phyloP scores from a whole-genome alignment of 2,888 invertebrate species.

The Dione vanillae region DNA sequence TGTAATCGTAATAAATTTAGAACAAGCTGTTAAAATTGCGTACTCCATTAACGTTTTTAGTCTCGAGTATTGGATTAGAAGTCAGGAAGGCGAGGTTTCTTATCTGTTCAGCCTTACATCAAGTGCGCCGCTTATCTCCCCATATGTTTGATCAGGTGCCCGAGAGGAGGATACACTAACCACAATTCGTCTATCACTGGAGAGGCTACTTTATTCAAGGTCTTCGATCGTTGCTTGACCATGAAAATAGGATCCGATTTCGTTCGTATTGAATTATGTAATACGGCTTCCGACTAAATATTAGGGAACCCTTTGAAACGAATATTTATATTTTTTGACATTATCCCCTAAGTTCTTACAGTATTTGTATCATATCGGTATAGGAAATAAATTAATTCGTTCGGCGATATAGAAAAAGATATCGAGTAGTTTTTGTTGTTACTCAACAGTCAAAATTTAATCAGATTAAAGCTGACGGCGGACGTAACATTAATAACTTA shows the following conservation, averaged over 20 bases:
- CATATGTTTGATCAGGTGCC: slow-evolving; percentile 82
- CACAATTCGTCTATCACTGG: slow-evolving; percentile 54
- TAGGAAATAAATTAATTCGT: too few relatives aligned
- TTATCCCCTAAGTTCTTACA: not conserved
- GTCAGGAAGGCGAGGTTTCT: slow-evolving; percentile 70
- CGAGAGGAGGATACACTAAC: slow-evolving; percentile 60
- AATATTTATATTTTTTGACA: not conserved
- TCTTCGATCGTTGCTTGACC: slow-evolving; percentile 65
- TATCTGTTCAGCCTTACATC: slow-evolving; percentile 77
- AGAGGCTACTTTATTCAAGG: slow-evolving; percentile 61
- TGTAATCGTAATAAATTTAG: not conserved
- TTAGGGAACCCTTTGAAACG: slow-evolving; percentile 24
- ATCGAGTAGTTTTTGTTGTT: slow-evolving; percentile 32
- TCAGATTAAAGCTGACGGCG: slow-evolving; percentile 60
- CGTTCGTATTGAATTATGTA: slow-evolving; percentile 60
- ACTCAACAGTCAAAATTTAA: slow-evolving; percentile 56
- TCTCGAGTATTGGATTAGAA: slow-evolving; percentile 63
- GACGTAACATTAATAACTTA: slow-evolving; percentile 59
- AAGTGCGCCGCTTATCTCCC: slow-evolving; percentile 79
- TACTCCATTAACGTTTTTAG: slow-evolving; percentile 53
- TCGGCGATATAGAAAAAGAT: slow-evolving; percentile 13
- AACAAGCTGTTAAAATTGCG: slow-evolving; percentile 43
- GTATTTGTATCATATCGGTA: not conserved
- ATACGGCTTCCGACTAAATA: slow-evolving; percentile 56
- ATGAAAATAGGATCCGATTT: slow-evolving; percentile 62